Percentiles rank a stretch among this genome's conserved stretches.
These are phyloP conservation scores for Mormyrus lacerda DNA, from an alignment of 2,113 vertebrate genomes.

Conservation along the genomic window DNA sequence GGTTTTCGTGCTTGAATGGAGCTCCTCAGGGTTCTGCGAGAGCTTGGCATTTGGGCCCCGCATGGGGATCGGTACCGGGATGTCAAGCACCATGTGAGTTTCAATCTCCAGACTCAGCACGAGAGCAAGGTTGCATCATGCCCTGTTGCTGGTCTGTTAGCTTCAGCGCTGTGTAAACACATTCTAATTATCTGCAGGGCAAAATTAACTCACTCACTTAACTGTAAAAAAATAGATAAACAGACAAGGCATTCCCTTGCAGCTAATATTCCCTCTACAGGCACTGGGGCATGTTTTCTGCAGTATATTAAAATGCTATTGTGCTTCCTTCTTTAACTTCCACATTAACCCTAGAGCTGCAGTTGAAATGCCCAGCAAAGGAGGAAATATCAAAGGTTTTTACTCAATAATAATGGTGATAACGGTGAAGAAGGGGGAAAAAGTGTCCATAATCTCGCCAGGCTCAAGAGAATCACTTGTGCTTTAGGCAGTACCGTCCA, in stretches of 20 bases:
- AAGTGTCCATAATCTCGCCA: not conserved
- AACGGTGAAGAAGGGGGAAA: not conserved
- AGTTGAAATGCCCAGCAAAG: not conserved
- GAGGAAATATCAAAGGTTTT: not conserved
- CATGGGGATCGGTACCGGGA: not conserved
- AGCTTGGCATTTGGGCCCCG: not conserved
- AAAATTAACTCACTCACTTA: conserved; percentile 38
- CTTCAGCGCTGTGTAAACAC: conserved; percentile 29
- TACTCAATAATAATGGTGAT: not conserved
- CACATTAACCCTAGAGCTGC: not conserved
- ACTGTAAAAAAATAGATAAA: conserved; percentile 24
- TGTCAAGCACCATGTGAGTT: not conserved
- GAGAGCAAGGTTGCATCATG: not conserved
- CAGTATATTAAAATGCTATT: not conserved
- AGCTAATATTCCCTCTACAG: not conserved
- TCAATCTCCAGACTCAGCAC: not conserved
- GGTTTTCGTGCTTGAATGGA: not conserved
- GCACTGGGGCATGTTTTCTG: not conserved
- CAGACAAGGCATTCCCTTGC: conserved; percentile 12
- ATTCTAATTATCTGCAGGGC: conserved; percentile 38
- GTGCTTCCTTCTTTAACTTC: not conserved
- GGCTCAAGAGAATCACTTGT: not conserved
- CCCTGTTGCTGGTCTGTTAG: not conserved
- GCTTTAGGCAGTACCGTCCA: not conserved
- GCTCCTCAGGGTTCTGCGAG: not conserved